Conservation (phyloP, 2,888 invertebrate genomes). For the Limnephilus lunatus region DNA sequence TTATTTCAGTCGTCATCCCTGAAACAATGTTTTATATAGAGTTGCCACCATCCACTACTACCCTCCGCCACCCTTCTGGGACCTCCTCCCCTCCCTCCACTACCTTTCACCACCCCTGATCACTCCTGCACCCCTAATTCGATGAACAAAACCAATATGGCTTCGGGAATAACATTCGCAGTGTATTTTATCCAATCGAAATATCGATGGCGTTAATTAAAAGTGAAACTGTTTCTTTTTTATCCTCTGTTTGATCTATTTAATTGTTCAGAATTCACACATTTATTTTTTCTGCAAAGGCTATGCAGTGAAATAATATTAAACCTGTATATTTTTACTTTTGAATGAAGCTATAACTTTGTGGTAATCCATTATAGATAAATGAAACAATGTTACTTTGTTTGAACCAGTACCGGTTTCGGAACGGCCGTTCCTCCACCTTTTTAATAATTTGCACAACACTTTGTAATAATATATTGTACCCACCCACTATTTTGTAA, state of each 20-base stretch:
- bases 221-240: neutral
- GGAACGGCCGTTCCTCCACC: too few species aligned
- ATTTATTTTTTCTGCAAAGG: neutral
- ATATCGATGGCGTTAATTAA: conserved; percentile 35
- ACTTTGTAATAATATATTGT: too few species aligned
- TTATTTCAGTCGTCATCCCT: conserved; percentile 16
- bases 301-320: neutral
- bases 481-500: too few species aligned
- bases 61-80: neutral
- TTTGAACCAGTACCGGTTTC: too few species aligned
- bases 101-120: neutral
- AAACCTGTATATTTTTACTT: neutral
- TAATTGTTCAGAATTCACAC: neutral
- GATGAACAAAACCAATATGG: conserved; percentile 50
- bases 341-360: too few species aligned
- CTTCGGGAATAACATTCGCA: conserved; percentile 37
- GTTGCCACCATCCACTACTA: neutral
- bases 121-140: conserved; percentile 38
- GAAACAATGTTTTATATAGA: conserved; percentile 24
- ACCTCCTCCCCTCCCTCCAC: neutral
- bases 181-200: conserved; percentile 24
- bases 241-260: neutral
- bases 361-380: too few species aligned
- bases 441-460: too few species aligned
- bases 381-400: too few species aligned